Evolutionary conservation across 1,140 invertebrate genomes (phyloP).

Genomic region (Ceratoteleas bidentatus): DNA sequence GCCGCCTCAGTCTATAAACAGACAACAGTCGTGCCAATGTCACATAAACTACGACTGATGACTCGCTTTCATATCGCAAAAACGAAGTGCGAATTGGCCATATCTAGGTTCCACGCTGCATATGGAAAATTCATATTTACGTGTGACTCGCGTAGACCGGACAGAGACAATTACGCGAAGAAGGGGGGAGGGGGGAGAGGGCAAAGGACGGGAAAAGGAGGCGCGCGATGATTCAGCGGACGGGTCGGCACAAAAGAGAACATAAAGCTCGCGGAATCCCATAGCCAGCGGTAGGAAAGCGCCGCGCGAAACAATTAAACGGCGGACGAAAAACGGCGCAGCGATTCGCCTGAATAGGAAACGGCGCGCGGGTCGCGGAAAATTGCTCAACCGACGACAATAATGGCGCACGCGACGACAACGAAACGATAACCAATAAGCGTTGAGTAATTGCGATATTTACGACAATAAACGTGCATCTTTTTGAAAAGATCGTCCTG

Average conservation of each 20-base stretch:
- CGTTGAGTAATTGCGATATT: not conserved
- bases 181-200: not conserved
- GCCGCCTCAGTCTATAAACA: too few relatives aligned
- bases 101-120: not conserved
- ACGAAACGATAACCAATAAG: slow-evolving; percentile 8
- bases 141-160: slow-evolving; percentile 4
- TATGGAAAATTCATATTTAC: slow-evolving; percentile 37
- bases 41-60: too few relatives aligned
- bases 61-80: not conserved
- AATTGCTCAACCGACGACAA: slow-evolving; percentile 4
- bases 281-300: not conserved
- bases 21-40: too few relatives aligned
- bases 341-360: slow-evolving; percentile 18
- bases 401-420: slow-evolving; percentile 3
- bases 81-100: not conserved
- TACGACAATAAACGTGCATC: too few relatives aligned
- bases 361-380: slow-evolving; percentile 11
- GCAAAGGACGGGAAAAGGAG: slow-evolving; percentile 3
- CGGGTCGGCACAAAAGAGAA: slow-evolving; percentile 5
- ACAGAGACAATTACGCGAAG: not conserved
- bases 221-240: slow-evolving; percentile 22
- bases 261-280: not conserved
- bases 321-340: not conserved
- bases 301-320: slow-evolving; percentile 15
- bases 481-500: too few relatives aligned